Conservation (phyloP, 2,888 invertebrate genomes). For the Spisula subtruncata region DNA sequence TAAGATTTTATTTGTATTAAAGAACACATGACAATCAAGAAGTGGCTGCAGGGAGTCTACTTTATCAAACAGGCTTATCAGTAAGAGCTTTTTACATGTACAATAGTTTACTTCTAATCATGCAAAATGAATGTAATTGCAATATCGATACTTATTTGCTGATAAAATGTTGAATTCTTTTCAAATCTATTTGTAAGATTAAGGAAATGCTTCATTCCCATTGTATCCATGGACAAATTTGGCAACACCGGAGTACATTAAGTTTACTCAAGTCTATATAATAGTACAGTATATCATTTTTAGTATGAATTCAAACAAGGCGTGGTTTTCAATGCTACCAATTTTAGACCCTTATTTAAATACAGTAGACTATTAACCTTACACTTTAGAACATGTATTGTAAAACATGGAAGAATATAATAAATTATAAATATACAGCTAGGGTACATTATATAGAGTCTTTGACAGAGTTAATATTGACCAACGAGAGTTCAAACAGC, state of each 20-base stretch:
- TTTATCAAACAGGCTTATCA: constrained; percentile 19
- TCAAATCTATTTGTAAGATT: not conserved
- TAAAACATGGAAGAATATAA: not conserved
- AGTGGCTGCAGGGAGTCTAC: not conserved
- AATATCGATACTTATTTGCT: not conserved
- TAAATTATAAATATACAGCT: no score
- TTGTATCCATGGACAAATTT: constrained; percentile 11
- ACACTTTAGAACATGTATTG: not conserved
- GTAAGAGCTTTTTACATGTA: not conserved
- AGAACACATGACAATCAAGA: not conserved
- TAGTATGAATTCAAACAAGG: constrained; percentile 12
- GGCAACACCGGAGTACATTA: not conserved
- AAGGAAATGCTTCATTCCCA: not conserved
- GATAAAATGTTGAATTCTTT: constrained; percentile 9
- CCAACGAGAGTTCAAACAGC: not conserved
- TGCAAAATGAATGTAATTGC: not conserved
- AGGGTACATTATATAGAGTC: not conserved
- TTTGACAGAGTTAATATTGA: not conserved
- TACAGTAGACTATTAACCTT: not conserved
- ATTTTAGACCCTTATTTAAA: not conserved
- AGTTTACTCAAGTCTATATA: not conserved
- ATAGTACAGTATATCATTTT: not conserved
- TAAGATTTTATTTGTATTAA: not conserved
- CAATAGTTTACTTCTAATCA: not conserved
- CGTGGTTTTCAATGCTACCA: not conserved